Evolutionary conservation across 2,113 vertebrate genomes (phyloP).

Genomic region (Periophthalmodon schlosseri): DNA sequence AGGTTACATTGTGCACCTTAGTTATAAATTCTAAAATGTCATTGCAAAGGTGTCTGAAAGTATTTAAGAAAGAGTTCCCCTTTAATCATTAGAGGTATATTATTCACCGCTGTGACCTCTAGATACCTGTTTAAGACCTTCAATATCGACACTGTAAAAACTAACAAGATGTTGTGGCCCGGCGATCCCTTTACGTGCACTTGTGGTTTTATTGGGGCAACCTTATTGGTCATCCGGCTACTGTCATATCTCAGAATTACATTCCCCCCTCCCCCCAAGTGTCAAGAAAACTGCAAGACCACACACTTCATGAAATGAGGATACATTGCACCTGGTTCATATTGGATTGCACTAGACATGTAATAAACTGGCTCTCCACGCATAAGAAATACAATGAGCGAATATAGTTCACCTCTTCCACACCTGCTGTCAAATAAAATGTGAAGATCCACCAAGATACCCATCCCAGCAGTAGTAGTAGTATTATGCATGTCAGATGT

Average conservation of each 20-base stretch:
- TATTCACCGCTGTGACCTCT: not conserved
- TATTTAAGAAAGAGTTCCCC: not conserved
- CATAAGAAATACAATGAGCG: slow-evolving; percentile 28
- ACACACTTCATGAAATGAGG: slow-evolving; percentile 25
- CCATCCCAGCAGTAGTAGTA: not conserved
- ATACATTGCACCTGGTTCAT: slow-evolving; percentile 24
- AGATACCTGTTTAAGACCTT: not conserved
- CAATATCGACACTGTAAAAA: slow-evolving; percentile 11
- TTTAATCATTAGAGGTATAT: not conserved
- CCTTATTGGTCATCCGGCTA: slow-evolving; percentile 18
- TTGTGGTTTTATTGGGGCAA: slow-evolving; percentile 20
- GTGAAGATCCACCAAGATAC: slow-evolving; percentile 25
- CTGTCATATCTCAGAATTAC: slow-evolving; percentile 32
- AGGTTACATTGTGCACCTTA: too few species aligned
- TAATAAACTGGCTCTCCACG: slow-evolving; percentile 42
- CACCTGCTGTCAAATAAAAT: slow-evolving; percentile 26
- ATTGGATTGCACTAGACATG: slow-evolving; percentile 32
- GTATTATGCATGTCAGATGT: slow-evolving; percentile 9
- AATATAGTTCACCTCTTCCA: slow-evolving; percentile 3
- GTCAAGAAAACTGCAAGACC: slow-evolving; percentile 35
- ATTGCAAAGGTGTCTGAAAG: not conserved
- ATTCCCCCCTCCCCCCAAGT: slow-evolving; percentile 1
- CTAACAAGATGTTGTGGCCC: not conserved
- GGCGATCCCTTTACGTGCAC: slow-evolving; percentile 10
- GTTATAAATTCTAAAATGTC: not conserved